Percentiles rank a stretch among this genome's conserved stretches.
Conservation (phyloP, 2,113 vertebrate genomes). For the Acrocephalus kingi region DNA sequence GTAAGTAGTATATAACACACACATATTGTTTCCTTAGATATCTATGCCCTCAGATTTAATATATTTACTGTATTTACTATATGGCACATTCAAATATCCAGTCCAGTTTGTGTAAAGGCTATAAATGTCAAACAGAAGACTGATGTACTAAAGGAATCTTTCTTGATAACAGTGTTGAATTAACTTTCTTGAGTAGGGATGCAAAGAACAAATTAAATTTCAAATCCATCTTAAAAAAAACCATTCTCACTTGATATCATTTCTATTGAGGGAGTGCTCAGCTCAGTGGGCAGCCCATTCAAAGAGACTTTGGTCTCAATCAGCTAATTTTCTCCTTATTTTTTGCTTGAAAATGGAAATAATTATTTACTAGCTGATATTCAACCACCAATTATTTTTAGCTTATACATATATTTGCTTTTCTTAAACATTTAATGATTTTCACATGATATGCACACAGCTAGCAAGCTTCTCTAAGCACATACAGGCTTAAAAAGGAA, state of each 20-base stretch:
- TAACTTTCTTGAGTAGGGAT: neutral
- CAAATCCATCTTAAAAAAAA: neutral
- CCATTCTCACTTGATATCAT: neutral
- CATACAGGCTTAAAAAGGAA: neutral
- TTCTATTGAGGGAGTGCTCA: neutral
- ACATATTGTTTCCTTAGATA: neutral
- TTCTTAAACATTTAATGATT: neutral
- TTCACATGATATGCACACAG: neutral
- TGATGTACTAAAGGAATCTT: neutral
- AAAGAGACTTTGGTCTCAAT: neutral
- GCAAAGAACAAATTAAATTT: constrained; percentile 29
- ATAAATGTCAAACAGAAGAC: neutral
- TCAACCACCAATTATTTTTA: neutral
- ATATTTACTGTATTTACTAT: neutral
- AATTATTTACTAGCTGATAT: neutral
- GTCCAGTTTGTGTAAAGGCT: neutral
- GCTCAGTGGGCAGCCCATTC: neutral
- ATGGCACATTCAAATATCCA: neutral
- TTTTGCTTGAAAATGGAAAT: neutral
- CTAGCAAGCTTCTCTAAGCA: neutral
- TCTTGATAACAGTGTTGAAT: constrained; percentile 1
- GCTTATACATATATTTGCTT: neutral
- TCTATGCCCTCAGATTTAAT: neutral
- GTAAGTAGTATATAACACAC: neutral
- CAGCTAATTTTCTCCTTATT: neutral